Base-by-base conservation (phyloP, 1,140 invertebrate species). In the Zophobas atratus region DNA sequence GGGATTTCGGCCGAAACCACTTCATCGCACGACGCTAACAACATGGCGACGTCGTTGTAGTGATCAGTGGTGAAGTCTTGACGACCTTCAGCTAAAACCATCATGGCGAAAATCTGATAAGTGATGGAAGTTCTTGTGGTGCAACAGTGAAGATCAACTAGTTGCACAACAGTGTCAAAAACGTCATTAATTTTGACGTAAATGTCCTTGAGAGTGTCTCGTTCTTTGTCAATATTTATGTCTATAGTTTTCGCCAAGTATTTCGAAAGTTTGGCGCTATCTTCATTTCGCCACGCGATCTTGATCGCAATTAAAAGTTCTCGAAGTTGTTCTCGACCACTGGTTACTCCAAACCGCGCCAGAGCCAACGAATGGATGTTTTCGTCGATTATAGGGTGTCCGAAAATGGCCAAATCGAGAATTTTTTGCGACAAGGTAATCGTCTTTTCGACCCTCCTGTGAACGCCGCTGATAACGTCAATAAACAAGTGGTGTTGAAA, bases 1-100 rank as follows among this genome's bases (percentile, higher is more conserved):
- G 90, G 88, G 1, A 95, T 90, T 82, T 94, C 92, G 0, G 92
- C 93, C 35, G 94, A 94, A 73, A 93, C 87, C 0, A 94, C 91
- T 51, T 92, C 88, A 1, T 84, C 85, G 70, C 91, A 92, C 0
- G 92, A 90, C 4, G 91, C 90, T n/a, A 95, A 85, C 2, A 95
- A 81, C 38, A 88, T 76, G 0, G 91, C 89, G 49, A 90, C 89
- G 84, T 94, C 93, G 32, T 88, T 86, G 78, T 90, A 91, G 77
- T 92, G 88, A 6, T 92, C 90, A 0, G 84, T 80, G 8, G 86
- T 89, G 63, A 92, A 89, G 20, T 92, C 91, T 92, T 79, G 49
- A 53, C 84, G 86, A n/a, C 88, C 87, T 74, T 89, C 88, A 2
- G 89, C 79, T 32, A 91, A 77, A 2, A 90, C 80, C 2, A 84